Evolutionary conservation across 2,113 vertebrate species (phyloP).

Genomic region (Eudyptes chrysolophus): DNA sequence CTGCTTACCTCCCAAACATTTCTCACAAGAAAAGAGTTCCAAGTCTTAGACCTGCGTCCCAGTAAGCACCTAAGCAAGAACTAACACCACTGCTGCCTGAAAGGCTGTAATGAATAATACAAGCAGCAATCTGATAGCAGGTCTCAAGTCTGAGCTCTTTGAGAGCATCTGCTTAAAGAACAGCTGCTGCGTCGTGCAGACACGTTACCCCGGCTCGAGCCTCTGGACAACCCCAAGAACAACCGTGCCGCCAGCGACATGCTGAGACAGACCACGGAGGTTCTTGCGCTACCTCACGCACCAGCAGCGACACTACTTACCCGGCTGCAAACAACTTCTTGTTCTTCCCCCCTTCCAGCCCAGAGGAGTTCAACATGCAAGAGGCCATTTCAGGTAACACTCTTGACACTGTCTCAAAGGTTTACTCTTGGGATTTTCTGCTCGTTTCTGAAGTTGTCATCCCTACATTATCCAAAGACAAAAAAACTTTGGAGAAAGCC

Average conservation of each 20-base stretch:
- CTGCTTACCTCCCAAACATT: background rate
- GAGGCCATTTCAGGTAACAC: background rate
- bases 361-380: fast-evolving
- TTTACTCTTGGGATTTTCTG: background rate
- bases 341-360: background rate
- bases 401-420: background rate
- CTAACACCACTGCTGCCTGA: fast-evolving
- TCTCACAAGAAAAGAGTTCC: background rate
- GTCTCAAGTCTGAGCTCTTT: background rate
- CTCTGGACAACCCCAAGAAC: background rate
- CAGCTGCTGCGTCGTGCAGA: background rate
- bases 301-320: fast-evolving
- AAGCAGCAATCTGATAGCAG: background rate
- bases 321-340: fast-evolving
- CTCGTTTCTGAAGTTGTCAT: background rate
- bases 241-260: background rate
- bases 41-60: background rate
- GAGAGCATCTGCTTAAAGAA: background rate
- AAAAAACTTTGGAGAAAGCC: background rate
- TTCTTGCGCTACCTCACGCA: fast-evolving
- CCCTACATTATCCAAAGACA: background rate
- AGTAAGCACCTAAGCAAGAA: background rate
- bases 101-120: background rate
- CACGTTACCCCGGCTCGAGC: fast-evolving
- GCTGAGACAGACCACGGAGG: fast-evolving